Conservation (phyloP, 2,113 vertebrate species). For the Capra hircus region DNA sequence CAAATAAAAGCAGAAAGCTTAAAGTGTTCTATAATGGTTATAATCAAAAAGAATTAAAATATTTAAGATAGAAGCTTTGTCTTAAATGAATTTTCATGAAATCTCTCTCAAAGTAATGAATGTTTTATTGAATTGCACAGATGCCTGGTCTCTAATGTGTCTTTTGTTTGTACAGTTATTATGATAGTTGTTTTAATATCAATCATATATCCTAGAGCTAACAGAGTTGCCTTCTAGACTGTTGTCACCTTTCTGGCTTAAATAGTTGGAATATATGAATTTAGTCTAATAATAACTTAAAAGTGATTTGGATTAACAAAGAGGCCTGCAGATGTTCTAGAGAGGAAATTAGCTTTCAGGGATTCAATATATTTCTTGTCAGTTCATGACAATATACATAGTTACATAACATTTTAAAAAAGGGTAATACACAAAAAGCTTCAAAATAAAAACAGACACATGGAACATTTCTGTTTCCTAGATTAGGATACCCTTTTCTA, state of each 20-base stretch:
- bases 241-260: neutral
- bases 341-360: neutral
- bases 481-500: neutral
- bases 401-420: neutral
- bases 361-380: neutral
- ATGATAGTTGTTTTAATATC: neutral
- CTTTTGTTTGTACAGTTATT: neutral
- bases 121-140: neutral
- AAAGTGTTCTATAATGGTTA: neutral
- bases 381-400: neutral
- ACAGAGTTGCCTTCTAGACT: neutral
- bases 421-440: neutral
- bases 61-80: neutral
- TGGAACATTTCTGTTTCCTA: neutral
- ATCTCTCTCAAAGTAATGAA: neutral
- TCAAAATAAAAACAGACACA: neutral
- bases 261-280: neutral
- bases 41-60: neutral
- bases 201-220: neutral
- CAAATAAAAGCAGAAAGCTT: neutral
- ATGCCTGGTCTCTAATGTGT: neutral
- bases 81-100: slow-evolving; percentile 20
- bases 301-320: neutral
- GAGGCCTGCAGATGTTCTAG: neutral
- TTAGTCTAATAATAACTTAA: neutral